Percentiles rank a stretch among this genome's conserved stretches.
phyloP scores from a whole-genome alignment of 2,113 vertebrate species.

The Thinocorus orbignyianus region DNA sequence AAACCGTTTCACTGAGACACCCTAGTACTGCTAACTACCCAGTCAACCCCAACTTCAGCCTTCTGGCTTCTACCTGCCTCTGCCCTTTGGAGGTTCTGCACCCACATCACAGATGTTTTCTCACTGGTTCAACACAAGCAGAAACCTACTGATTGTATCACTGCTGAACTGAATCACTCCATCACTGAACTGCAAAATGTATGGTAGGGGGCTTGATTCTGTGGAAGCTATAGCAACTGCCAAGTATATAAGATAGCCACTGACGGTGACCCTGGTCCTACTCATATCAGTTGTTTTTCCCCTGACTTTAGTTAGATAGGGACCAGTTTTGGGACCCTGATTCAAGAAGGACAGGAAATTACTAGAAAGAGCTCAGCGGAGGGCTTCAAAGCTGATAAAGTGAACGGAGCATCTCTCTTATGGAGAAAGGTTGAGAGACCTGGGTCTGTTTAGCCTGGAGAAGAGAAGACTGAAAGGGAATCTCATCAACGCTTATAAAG shows the following conservation, averaged over 20 bases:
- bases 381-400: background rate
- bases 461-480: background rate
- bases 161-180: background rate
- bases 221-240: background rate
- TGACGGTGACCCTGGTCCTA: too few relatives aligned
- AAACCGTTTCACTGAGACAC: background rate
- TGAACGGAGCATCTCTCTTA: background rate
- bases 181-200: too few relatives aligned
- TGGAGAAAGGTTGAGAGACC: background rate
- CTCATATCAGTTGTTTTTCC: accelerated
- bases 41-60: background rate
- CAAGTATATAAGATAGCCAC: accelerated
- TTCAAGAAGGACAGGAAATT: background rate
- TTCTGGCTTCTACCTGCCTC: background rate
- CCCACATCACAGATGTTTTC: background rate
- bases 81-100: background rate
- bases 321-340: background rate
- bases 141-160: background rate
- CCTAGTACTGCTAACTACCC: background rate
- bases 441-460: background rate
- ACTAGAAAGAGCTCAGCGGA: background rate
- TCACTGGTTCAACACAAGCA: background rate
- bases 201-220: background rate
- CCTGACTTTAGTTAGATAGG: background rate
- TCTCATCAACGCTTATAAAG: background rate